These are phyloP conservation scores for Todiramphus saurophagus DNA, from an alignment of 2,113 vertebrate species.

Conservation along the genomic window DNA sequence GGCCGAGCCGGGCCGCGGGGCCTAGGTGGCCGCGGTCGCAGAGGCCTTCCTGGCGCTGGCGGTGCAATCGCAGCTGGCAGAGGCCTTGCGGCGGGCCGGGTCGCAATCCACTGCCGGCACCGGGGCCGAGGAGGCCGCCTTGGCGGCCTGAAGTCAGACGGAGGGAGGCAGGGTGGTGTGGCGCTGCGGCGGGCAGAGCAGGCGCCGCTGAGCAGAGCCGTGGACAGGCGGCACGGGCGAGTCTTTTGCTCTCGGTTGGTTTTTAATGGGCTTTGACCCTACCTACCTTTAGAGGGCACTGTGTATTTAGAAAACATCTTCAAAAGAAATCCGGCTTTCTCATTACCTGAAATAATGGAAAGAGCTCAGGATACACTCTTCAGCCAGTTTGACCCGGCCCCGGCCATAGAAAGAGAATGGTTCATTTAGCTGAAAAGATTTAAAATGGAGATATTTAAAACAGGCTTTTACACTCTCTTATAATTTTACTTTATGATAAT, in stretches of 20 bases:
- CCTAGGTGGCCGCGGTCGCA: neutral
- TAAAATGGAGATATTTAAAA: constrained; percentile 11
- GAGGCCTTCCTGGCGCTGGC: neutral
- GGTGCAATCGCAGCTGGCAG: neutral
- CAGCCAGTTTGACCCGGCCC: neutral
- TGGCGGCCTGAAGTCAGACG: neutral
- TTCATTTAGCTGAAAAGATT: neutral
- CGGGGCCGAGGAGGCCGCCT: neutral
- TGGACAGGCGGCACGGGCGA: rapidly evolving
- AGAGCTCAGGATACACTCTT: rapidly evolving
- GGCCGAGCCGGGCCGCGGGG: neutral
- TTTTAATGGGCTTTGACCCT: neutral
- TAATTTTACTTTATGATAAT: neutral
- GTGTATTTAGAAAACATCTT: neutral
- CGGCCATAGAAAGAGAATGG: neutral
- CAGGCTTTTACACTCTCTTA: constrained; percentile 19
- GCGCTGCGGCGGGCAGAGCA: neutral
- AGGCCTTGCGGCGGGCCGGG: neutral
- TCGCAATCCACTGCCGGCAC: rapidly evolving
- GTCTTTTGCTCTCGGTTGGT: neutral
- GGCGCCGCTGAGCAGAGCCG: too few species aligned
- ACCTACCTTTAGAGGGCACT: neutral
- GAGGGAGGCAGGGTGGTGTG: too few species aligned
- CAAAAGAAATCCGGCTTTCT: neutral
- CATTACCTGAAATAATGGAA: rapidly evolving